Base-by-base conservation (phyloP, 2,888 invertebrate genomes). In the Cordilura impudica region DNA sequence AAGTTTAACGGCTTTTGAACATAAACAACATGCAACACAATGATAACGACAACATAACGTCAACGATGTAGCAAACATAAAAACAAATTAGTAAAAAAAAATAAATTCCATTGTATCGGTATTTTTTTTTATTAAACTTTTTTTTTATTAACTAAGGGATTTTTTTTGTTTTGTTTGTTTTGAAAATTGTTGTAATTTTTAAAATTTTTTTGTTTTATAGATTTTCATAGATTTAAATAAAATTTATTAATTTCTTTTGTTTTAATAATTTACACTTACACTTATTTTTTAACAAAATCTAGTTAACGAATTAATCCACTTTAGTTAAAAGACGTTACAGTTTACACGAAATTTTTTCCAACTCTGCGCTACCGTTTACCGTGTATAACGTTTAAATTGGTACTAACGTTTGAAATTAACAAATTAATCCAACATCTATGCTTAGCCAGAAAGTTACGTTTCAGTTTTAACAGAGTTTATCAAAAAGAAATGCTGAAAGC, bases 1-100 rank as follows among this genome's bases (percentile, higher is more conserved):
- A 67, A 75, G 78, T 79, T 79, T 71, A 79, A 79, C 75, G 79
- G 70, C 66, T 71, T 65, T 71, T 19, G 35, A 43, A 47, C 6
- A 49, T 12, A 56, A 16, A 39, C 31, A 49, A 29, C 23, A 71
- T 35, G 35, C 16, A 58, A 18, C 47, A 56, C 47, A 56, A 45
- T n/a, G n/a, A n/a, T 51, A 49, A 8, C 23, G 60, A 14, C 43
- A 53, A 60, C 60, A 65, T 16, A 56, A 65, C 65, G 51, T 60
- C 56, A 69, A 61, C 26, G 18, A 58, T 53, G 47, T n/a, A n/a
- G n/a, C n/a, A n/a, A n/a, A n/a, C n/a, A n/a, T 60, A 58, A 14
- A 53, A 8, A 31, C 47, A 35, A 35, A 35, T 12, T 12, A 35
- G 10, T 12, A 67, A 12, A 66, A 66, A 2, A 21, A 63, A 47